Evolutionary conservation across 2,797 vertebrate species (phyloP), one percentile per base, ranked within the genome.

Genomic region (Acanthurus leucopareius): DNA sequence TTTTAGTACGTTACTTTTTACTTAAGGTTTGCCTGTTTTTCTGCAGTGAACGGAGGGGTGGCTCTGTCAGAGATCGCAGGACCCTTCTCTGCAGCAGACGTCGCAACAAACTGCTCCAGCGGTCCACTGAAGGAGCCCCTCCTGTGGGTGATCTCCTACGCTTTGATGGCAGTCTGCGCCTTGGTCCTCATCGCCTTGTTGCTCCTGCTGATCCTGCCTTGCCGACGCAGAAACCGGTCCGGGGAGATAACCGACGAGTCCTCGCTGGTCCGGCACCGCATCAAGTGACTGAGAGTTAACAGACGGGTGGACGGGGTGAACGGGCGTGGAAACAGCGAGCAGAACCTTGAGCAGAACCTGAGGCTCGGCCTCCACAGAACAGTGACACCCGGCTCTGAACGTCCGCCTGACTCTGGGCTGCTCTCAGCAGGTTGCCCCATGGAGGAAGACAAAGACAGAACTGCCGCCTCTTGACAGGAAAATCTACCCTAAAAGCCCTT

Each of bases 161-260:
- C 94, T 0, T 96, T 99, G 65, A 97, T 99, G 96, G 97, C 93
- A 1, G 82, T 97, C 32, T 99, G 98, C 10, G 97, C 94, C 7
- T 3, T 96, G 77, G 93, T 97, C 62, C 96, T 99, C 32, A 90
- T 98, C 3, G 38, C 95, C 3, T 93, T 99, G 17, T 59, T 98
- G 68, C 60, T 96, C 49, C 88, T 98, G 83, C 95, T 99, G 64
- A 87, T 97, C 3, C 78, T 97, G 77, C 97, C 97, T 0, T 95
- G 90, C 47, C 88, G 92, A 19, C 85, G 77, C 38, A 87, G 80
- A 14, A 85, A 86, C 0, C 81, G 90, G 69, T 95, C 92, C 0
- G 96, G 96, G 9, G 95, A 96, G 53, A 96, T 99, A 73, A 99
- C 96, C 0, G 98, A 99, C 0, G 97, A 98, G 88, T 99, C 98